These are phyloP conservation scores for Gopherus evgoodei DNA, from an alignment of 2,113 vertebrate species.

Conservation along the genomic window DNA sequence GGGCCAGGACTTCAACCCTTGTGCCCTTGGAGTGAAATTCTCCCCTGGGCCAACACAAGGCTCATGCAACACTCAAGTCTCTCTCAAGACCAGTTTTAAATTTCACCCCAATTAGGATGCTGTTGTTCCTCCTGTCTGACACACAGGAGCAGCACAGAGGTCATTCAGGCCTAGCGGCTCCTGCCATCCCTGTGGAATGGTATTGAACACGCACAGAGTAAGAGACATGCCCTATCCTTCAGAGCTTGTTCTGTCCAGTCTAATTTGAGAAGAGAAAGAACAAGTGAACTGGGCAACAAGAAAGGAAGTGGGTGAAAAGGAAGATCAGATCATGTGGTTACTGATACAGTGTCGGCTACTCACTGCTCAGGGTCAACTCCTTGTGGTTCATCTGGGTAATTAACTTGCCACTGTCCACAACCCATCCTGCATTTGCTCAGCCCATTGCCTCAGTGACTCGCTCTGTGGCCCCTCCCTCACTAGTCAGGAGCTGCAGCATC, in stretches of 20 bases:
- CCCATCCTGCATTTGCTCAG: too few relatives aligned
- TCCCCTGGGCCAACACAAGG: too few relatives aligned
- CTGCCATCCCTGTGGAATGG: neutral
- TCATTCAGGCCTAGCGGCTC: neutral
- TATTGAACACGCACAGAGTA: neutral
- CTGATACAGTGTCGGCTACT: too few relatives aligned
- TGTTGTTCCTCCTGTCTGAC: too few relatives aligned
- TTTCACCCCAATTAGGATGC: neutral
- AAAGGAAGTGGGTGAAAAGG: neutral
- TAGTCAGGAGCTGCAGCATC: too few relatives aligned
- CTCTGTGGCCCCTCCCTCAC: too few relatives aligned
- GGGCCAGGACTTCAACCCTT: neutral
- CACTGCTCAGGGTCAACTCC: too few relatives aligned
- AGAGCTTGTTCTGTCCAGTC: neutral
- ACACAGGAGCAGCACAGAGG: neutral
- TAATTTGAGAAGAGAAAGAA: neutral
- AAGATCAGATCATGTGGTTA: neutral
- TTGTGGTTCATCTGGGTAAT: too few relatives aligned
- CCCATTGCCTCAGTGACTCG: too few relatives aligned
- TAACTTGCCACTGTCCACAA: too few relatives aligned
- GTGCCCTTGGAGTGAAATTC: too few relatives aligned
- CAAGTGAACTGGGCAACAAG: neutral
- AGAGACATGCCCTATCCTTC: neutral
- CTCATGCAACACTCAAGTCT: neutral
- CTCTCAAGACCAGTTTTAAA: too few relatives aligned